Evolutionary conservation across 1,140 invertebrate species (phyloP).

Genomic region (Atopsyche davidsoni): DNA sequence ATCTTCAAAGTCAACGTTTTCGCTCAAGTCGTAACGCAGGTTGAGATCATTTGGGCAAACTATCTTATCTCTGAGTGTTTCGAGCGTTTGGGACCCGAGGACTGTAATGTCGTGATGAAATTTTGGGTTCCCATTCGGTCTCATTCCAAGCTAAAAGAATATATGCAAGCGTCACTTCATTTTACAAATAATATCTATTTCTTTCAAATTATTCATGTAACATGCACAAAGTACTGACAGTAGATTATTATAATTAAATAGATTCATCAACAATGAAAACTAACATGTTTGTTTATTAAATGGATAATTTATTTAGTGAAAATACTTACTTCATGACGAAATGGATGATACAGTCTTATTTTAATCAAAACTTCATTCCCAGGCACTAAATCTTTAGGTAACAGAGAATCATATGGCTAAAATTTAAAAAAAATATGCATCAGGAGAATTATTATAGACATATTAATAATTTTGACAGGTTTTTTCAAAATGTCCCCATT

Average conservation of each 20-base stretch:
- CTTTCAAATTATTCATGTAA: too few species aligned
- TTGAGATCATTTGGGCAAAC: conserved; percentile 60
- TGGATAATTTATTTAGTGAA: background rate
- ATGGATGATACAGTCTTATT: conserved; percentile 43
- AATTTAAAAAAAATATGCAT: too few species aligned
- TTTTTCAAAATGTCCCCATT: too few species aligned
- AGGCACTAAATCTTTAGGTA: conserved; percentile 19
- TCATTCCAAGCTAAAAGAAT: conserved; percentile 19
- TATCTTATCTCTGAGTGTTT: conserved; percentile 60
- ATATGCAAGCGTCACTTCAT: too few species aligned
- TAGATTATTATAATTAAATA: too few species aligned
- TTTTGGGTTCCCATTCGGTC: conserved; percentile 35
- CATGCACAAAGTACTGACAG: too few species aligned
- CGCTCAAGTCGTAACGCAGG: conserved; percentile 56
- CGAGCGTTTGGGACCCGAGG: conserved; percentile 56
- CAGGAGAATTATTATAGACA: too few species aligned
- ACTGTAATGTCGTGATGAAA: conserved; percentile 55
- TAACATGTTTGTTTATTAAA: background rate
- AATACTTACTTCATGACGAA: conserved; percentile 11
- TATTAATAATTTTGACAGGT: too few species aligned
- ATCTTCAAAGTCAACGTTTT: conserved; percentile 44
- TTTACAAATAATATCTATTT: too few species aligned
- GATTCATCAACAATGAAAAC: too few species aligned
- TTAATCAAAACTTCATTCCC: conserved; percentile 39
- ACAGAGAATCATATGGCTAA: too few species aligned